Conservation (phyloP, 64 coral and sea anemone species). For the Pocillopora damicornis region DNA sequence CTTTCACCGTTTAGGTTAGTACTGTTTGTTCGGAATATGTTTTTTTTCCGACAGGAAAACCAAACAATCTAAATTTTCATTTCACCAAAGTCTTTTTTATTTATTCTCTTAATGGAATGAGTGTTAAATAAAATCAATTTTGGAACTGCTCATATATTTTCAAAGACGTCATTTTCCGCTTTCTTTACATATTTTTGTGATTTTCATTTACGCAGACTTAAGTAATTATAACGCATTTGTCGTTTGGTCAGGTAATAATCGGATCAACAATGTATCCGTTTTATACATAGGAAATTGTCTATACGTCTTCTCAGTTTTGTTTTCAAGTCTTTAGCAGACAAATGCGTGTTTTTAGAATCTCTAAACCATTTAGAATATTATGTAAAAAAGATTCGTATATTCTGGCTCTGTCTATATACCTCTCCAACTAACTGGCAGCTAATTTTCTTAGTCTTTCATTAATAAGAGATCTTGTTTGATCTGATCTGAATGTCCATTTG, state of each 20-base stretch:
- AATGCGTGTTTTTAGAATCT: no score
- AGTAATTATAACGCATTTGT: background rate
- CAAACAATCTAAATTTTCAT: slow-evolving; percentile 9
- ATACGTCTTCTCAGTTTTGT: no score
- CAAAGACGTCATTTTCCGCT: background rate
- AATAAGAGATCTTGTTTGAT: slow-evolving; percentile 22
- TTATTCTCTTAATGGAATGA: background rate
- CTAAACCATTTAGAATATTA: no score
- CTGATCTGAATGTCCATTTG: background rate
- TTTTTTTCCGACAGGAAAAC: slow-evolving; percentile 12
- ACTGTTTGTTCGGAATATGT: slow-evolving; percentile 17
- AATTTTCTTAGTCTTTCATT: slow-evolving; percentile 7
- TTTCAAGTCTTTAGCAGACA: no score
- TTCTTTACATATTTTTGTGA: background rate
- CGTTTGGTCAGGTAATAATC: background rate
- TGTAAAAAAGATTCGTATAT: no score
- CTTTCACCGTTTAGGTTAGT: slow-evolving; percentile 19
- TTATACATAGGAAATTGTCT: no score
- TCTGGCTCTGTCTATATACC: no score
- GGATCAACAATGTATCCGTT: background rate
- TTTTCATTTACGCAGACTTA: background rate
- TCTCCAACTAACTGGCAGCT: background rate
- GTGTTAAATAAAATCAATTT: background rate
- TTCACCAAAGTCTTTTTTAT: slow-evolving; percentile 21
- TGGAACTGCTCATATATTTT: background rate